Percentiles rank a stretch among this genome's conserved stretches.
phyloP scores from a whole-genome alignment of 30 jellyfish, hydroid and myxozoan genomes.

The Sanderia malayensis region DNA sequence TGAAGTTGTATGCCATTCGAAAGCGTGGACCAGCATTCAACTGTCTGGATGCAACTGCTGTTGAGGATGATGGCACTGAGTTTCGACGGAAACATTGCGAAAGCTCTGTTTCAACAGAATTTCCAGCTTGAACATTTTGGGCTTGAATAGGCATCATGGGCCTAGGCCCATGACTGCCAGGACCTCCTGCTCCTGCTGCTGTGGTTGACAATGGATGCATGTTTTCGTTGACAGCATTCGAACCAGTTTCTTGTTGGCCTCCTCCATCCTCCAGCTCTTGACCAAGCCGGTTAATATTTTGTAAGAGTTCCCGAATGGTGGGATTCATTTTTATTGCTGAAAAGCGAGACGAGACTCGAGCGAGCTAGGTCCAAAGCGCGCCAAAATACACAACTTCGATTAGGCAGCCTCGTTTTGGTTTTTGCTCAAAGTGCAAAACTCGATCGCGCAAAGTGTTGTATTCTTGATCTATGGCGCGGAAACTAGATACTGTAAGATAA shows the following conservation, averaged over 20 bases:
- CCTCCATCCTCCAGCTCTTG: neutral
- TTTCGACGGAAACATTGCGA: neutral
- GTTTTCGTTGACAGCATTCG: neutral
- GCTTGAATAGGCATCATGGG: no score
- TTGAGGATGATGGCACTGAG: neutral
- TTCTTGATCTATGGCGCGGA: no score
- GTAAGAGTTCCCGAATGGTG: neutral
- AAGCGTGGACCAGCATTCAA: neutral
- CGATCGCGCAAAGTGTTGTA: no score
- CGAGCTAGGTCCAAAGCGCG: neutral
- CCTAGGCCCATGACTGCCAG: neutral
- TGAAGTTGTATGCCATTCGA: slow-evolving; percentile 1
- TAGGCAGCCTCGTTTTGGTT: no score
- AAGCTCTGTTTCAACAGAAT: no score
- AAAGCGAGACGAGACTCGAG: neutral
- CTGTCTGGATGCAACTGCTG: neutral
- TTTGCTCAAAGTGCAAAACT: no score
- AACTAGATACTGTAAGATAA: no score
- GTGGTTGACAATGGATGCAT: slow-evolving; percentile 1
- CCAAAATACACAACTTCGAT: no score
- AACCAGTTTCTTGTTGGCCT: neutral
- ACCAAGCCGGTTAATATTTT: neutral
- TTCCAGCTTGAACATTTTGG: no score
- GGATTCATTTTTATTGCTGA: neutral
- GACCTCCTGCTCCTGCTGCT: neutral